These are phyloP conservation scores for Rafetus swinhoei DNA, from an alignment of 2,113 vertebrate species.

Conservation along the genomic window DNA sequence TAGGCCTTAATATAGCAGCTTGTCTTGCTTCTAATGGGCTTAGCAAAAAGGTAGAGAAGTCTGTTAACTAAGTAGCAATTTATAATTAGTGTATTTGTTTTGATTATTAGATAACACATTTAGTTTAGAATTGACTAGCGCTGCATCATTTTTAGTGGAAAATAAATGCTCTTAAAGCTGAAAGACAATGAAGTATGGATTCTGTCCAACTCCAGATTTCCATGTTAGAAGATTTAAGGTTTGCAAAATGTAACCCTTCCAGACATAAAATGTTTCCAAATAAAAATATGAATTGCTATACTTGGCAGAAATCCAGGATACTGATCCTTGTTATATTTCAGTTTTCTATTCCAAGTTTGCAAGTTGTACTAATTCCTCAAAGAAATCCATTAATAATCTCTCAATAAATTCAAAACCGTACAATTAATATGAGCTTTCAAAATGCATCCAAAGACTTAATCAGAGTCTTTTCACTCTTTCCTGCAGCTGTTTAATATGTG, in stretches of 20 bases:
- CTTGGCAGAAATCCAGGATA: background rate
- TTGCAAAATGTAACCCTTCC: background rate
- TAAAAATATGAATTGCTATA: background rate
- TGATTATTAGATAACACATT: background rate
- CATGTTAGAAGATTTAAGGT: background rate
- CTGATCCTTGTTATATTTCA: background rate
- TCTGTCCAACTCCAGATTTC: background rate
- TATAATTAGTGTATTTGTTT: background rate
- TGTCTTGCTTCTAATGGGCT: background rate
- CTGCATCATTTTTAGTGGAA: background rate
- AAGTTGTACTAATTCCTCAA: background rate
- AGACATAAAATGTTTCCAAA: background rate
- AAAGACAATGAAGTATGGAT: background rate
- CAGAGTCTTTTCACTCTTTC: background rate
- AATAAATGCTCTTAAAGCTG: background rate
- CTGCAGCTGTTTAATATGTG: background rate
- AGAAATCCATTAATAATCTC: conserved; percentile 3
- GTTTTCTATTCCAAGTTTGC: background rate
- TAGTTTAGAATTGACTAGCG: background rate
- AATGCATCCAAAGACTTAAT: background rate
- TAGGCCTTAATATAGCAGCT: background rate
- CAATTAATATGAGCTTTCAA: background rate
- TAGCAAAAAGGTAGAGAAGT: background rate
- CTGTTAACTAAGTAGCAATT: background rate
- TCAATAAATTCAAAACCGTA: conserved; percentile 11